Evolutionary conservation across 2,797 vertebrate species (phyloP), one percentile per base, ranked within the genome.

Genomic region (Pangasius mekongensis): DNA sequence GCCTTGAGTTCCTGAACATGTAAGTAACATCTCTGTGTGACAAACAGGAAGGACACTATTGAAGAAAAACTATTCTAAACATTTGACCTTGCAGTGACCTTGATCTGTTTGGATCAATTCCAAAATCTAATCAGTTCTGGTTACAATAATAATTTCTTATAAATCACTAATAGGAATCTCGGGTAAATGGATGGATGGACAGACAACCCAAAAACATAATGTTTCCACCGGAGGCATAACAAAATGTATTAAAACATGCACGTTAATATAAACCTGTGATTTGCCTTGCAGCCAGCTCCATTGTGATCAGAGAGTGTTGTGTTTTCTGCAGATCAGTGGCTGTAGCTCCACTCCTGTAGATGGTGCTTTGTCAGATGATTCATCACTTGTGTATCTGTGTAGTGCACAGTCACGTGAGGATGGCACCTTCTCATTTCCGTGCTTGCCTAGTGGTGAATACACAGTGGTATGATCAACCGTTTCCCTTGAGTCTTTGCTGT

Each of bases 391-490:
- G 47, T 99, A 97, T 91, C 92, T 99, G 91, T 99, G 99, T 94
- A 97, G 95, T n/a, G 95, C 96, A 0, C 94, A 97, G 49, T 99
- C 99, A 58, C 95, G 94, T 84, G 97, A 99, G 73, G 98, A 99
- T 0, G 99, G 99, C 58, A 95, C 95, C 0, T 99, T 99, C 91
- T 94, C 95, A 87, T 99, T 99, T 91, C 95, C 95, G 33, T 98
- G 98, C 5, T 94, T 99, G 91, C 97, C 98, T 13, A 99, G 98
- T 36, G 99, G 98, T 60, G 96, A 95, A 71, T 99, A 99, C 92
- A 98, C 97, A 0, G 97, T 99, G 95, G 99, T 99, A 93, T 90
- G 95, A 92, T 76, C 6, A 27, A 24, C 52, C 0, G 2, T 2
- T 67, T 62, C 11, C 56, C 5, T 60, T 81, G 1, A 8, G 39